phyloP scores from a whole-genome alignment of 2,113 vertebrate genomes.

The Paraplagusia blochii region DNA sequence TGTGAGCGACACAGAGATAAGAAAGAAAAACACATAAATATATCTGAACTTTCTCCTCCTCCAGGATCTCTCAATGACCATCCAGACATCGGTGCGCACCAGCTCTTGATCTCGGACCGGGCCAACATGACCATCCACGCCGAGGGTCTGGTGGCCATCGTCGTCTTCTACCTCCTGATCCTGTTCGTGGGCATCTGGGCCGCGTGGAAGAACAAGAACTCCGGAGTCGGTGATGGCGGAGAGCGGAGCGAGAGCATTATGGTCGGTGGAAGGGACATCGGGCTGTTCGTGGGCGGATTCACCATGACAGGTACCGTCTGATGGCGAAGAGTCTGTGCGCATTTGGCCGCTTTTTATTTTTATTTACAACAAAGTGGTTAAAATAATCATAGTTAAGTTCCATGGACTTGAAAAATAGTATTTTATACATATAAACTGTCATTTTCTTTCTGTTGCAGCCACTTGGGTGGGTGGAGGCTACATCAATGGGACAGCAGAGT shows the following conservation, averaged over 20 bases:
- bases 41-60: neutral
- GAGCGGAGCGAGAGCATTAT: constrained; percentile 92
- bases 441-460: constrained; percentile 68
- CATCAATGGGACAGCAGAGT: constrained; percentile 97
- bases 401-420: no score
- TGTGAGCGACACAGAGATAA: no score
- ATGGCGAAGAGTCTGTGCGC: no score
- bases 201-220: constrained; percentile 95
- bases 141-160: constrained; percentile 91
- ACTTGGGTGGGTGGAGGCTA: constrained; percentile 99
- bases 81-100: constrained; percentile 43
- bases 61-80: constrained; percentile 75
- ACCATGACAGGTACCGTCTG: constrained; percentile 92
- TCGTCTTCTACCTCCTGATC: constrained; percentile 91
- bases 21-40: neutral
- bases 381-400: no score
- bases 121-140: constrained; percentile 84
- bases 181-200: constrained; percentile 96
- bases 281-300: constrained; percentile 93
- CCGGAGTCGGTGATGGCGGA: constrained; percentile 59
- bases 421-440: neutral
- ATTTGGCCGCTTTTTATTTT: neutral
- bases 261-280: constrained; percentile 95
- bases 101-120: constrained; percentile 42
- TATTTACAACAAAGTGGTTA: no score